Base-by-base conservation (phyloP, 1,140 invertebrate species). In the Zaprionus ornatus region DNA sequence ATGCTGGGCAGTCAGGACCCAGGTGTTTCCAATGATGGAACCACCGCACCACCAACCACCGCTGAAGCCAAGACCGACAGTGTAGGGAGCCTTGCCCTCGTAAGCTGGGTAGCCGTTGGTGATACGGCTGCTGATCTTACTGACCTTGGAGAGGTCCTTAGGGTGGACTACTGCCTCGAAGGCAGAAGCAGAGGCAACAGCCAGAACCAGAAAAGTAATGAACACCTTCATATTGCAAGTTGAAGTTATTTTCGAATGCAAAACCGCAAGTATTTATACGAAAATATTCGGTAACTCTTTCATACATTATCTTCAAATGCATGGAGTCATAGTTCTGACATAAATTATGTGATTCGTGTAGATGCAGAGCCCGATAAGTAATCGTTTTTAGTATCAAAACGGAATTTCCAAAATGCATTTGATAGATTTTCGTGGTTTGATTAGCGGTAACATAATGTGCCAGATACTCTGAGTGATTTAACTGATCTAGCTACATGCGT, bases 11-110 rank as follows among this genome's bases (percentile, higher is more conserved):
- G 69, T 72, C 19, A 72, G 42, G 0, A 73, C 32, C 70, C 93
- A 94, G 17, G 91, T 59, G 57, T 90, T 70, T 64, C 90, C 91
- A 25, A 95, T 93, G 50, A 95, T 79, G 37, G 94, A 94, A n/a
- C 94, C 95, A 9, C 95, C 95, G 80, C 95, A 95, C 82, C 93
- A 93, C 74, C 74, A 66, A 80, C 88, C 80, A 15, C 63, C 63
- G 27, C 91, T 79, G 77, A 93, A 82, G 5, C 67, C 52, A 1
- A 94, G 79, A 0, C 91, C 60, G 21, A 72, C 23, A 17, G 57
- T 66, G 29, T 73, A 73, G 25, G 62, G 70, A 5, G 63, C 63
- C 45, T 73, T 59, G 13, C 70, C 70, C 40, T 65, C 62, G 42
- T 59, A 59, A 17, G 70, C 70, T 21, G 62, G 70, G 23, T 66